Evolutionary conservation across 2,113 vertebrate species (phyloP).

Genomic region (Hepsetus odoe): DNA sequence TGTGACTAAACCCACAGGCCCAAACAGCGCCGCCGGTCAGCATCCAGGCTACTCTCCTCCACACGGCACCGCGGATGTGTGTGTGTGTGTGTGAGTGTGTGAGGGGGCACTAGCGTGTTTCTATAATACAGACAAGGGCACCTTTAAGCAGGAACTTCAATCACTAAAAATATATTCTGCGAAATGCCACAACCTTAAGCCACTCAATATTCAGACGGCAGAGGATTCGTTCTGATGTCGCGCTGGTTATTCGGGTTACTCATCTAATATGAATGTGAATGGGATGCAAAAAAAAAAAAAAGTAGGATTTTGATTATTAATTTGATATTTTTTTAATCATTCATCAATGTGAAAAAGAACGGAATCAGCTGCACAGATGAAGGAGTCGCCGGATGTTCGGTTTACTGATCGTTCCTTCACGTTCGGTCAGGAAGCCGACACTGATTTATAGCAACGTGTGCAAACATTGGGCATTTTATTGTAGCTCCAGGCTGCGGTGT

Average conservation of each 20-base stretch:
- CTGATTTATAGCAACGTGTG: no score
- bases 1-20: conserved; percentile 41
- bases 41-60: background rate
- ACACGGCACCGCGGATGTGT: background rate
- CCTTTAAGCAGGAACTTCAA: background rate
- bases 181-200: background rate
- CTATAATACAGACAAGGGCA: background rate
- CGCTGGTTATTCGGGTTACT: background rate
- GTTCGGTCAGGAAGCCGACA: no score
- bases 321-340: no score
- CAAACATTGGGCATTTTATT: no score
- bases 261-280: background rate
- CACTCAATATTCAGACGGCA: background rate
- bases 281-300: no score
- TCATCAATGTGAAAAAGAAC: no score
- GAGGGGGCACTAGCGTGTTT: background rate
- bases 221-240: background rate
- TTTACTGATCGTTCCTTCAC: no score
- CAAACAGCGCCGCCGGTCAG: conserved; percentile 37
- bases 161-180: conserved; percentile 1
- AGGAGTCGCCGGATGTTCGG: no score
- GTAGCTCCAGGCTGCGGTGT: no score
- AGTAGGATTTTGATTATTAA: no score
- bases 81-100: conserved; percentile 5
- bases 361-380: no score